Conservation (phyloP, 1,140 invertebrate species). For the Cardiocondyla obscurior region DNA sequence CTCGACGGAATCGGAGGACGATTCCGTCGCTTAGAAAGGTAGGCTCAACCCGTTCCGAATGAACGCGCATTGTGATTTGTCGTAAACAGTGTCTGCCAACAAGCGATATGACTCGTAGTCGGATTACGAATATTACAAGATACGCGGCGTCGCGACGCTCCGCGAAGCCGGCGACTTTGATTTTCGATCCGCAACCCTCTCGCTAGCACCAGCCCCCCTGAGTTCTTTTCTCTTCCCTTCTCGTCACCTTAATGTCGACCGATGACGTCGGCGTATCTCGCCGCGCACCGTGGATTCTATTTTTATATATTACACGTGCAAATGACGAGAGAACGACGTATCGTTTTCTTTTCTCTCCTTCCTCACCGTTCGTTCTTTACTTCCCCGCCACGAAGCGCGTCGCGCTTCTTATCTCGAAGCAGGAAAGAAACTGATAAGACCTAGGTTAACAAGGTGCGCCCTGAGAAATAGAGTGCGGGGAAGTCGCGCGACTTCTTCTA, state of each 20-base stretch:
- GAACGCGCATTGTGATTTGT: constrained; percentile 28
- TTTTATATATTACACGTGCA: constrained; percentile 59
- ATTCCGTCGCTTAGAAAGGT: constrained; percentile 39
- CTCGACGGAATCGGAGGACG: constrained; percentile 41
- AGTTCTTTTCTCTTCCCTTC: neutral
- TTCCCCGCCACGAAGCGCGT: neutral
- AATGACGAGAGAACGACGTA: constrained; percentile 50
- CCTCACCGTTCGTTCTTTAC: too few species aligned
- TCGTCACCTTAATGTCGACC: neutral
- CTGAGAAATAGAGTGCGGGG: neutral
- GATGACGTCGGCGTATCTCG: constrained; percentile 9
- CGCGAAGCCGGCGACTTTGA: neutral
- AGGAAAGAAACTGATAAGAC: constrained; percentile 8
- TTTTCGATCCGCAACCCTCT: constrained; percentile 12
- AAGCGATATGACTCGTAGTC: constrained; percentile 37
- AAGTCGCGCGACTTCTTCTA: constrained; percentile 44
- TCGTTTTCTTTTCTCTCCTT: neutral
- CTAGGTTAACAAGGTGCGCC: constrained; percentile 28
- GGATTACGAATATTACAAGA: constrained; percentile 25
- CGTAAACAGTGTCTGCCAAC: constrained; percentile 52
- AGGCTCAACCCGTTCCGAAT: neutral
- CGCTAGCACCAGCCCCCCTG: neutral
- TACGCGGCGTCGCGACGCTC: neutral
- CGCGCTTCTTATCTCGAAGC: neutral
- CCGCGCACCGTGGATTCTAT: constrained; percentile 47